Evolutionary conservation across 1,140 invertebrate genomes (phyloP).

Genomic region (Zaprionus davidi): DNA sequence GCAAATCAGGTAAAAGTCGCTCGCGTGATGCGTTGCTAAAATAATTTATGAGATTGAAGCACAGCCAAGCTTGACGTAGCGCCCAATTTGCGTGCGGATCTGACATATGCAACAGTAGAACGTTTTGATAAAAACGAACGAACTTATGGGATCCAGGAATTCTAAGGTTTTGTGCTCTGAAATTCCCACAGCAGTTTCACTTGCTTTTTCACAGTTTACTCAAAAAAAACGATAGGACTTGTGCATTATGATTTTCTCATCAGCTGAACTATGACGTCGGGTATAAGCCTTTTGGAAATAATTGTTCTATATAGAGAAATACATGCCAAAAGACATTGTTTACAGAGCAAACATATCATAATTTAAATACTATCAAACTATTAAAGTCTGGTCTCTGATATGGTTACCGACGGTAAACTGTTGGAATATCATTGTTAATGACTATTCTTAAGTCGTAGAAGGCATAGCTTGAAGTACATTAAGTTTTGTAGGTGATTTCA

Average conservation of each 20-base stretch:
- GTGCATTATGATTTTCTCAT: not conserved
- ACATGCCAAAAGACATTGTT: not conserved
- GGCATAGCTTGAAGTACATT: not conserved
- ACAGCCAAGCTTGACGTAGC: slow-evolving; percentile 62
- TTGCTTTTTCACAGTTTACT: not conserved
- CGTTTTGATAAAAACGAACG: slow-evolving; percentile 25
- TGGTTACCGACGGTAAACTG: not conserved
- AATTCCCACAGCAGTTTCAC: slow-evolving; percentile 40
- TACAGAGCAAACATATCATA: not conserved
- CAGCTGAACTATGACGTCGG: not conserved
- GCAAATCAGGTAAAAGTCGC: slow-evolving; percentile 75
- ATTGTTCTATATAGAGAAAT: not conserved
- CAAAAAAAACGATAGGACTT: not conserved
- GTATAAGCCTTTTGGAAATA: not conserved
- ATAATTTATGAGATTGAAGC: slow-evolving; percentile 82
- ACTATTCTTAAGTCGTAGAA: not conserved
- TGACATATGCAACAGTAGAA: slow-evolving; percentile 32
- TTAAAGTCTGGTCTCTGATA: not conserved
- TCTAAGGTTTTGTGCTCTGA: slow-evolving; percentile 41
- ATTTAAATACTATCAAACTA: no score
- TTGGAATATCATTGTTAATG: not conserved
- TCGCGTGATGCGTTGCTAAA: slow-evolving; percentile 83
- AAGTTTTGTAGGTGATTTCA: not conserved
- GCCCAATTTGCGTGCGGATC: slow-evolving; percentile 78
- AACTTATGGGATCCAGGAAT: slow-evolving; percentile 33